Conservation (phyloP, 2,797 vertebrate species). For the Channallabes apus region DNA sequence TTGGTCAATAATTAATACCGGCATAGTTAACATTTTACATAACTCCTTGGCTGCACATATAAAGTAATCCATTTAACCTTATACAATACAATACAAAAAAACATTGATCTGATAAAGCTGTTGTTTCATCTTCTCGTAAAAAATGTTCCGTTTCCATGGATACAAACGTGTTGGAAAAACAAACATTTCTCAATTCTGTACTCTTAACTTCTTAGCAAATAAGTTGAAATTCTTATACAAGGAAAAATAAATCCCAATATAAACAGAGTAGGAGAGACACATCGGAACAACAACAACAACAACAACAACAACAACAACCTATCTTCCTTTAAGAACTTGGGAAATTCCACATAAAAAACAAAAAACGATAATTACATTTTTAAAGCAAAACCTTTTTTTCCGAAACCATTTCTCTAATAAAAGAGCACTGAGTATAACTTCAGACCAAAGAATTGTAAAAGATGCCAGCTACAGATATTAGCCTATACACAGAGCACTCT, state of each 20-base stretch:
- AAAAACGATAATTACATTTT: slow-evolving; percentile 33
- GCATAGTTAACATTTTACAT: neutral
- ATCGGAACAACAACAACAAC: slow-evolving; percentile 9
- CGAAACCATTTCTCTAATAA: neutral
- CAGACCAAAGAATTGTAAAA: slow-evolving; percentile 13
- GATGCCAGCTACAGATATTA: slow-evolving; percentile 67
- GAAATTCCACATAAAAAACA: neutral
- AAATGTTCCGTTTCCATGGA: slow-evolving; percentile 54
- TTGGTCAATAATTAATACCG: slow-evolving; percentile 15
- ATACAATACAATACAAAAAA: neutral
- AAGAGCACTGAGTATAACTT: neutral
- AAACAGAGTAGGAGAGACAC: slow-evolving; percentile 8
- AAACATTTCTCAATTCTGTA: slow-evolving; percentile 50
- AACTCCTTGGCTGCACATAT: slow-evolving; percentile 22
- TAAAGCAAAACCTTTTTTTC: slow-evolving; percentile 23
- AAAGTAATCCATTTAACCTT: slow-evolving; percentile 11
- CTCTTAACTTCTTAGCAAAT: slow-evolving; percentile 44
- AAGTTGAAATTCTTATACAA: slow-evolving; percentile 34
- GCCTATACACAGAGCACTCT: slow-evolving; percentile 53
- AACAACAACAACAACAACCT: too few species aligned
- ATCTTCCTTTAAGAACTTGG: slow-evolving; percentile 24
- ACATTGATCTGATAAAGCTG: slow-evolving; percentile 16
- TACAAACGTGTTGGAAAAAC: slow-evolving; percentile 46
- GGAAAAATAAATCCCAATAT: slow-evolving; percentile 15
- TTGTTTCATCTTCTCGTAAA: slow-evolving; percentile 47